Conservation (phyloP, 2,888 invertebrate species). For the Cephus sareptanus region DNA sequence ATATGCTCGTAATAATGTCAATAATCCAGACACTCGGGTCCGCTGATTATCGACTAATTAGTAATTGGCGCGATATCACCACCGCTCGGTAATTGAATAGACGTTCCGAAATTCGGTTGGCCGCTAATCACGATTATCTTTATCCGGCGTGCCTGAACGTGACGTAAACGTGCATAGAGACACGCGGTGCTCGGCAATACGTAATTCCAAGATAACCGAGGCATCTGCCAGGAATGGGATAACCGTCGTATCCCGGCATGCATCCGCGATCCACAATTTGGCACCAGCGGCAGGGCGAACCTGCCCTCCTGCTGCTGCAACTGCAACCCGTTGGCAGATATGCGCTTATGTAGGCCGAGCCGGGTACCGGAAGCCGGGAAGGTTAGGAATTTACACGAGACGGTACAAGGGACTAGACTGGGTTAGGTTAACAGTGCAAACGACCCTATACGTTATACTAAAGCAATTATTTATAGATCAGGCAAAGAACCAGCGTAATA, state of each 20-base stretch:
- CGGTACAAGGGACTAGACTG: not conserved
- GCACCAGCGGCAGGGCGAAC: not conserved
- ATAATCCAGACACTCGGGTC: not conserved
- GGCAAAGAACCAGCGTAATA: not conserved
- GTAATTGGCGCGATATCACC: not conserved
- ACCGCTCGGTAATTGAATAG: not conserved
- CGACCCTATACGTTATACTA: not conserved
- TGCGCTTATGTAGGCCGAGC: not conserved
- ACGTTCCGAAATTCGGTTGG: not conserved
- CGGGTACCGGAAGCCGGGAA: not conserved
- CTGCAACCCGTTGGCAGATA: not conserved
- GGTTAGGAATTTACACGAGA: not conserved
- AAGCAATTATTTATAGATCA: too few species aligned
- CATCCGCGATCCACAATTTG: constrained; percentile 2
- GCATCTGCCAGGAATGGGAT: constrained; percentile 6
- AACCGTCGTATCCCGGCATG: not conserved
- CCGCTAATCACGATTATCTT: not conserved
- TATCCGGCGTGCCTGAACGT: not conserved
- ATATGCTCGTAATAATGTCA: not conserved
- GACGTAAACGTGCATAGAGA: not conserved
- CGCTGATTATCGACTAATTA: constrained; percentile 3
- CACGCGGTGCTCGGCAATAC: not conserved
- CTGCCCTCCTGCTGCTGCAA: not conserved
- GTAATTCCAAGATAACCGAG: constrained; percentile 3
- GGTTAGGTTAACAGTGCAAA: not conserved